Percentiles rank a stretch among this genome's conserved stretches.
Evolutionary conservation across 2,113 vertebrate species (phyloP).

Genomic region (Pholis gunnellus): DNA sequence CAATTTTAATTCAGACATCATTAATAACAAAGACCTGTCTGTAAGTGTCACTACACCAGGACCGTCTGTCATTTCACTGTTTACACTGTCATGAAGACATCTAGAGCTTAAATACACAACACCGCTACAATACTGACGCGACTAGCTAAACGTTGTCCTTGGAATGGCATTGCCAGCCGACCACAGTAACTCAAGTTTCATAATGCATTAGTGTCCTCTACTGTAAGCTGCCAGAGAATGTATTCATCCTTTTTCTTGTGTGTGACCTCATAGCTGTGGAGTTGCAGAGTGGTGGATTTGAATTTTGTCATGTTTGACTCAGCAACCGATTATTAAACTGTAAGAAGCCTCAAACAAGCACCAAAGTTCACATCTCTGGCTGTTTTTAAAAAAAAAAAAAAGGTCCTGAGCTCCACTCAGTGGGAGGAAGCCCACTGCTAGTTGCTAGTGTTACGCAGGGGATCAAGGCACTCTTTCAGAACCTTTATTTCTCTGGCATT

Average conservation of each 20-base stretch:
- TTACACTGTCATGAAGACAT: background rate
- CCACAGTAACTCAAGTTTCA: constrained; percentile 48
- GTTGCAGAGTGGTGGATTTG: constrained; percentile 32
- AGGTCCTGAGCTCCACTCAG: constrained; percentile 43
- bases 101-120: constrained; percentile 4
- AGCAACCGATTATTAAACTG: constrained; percentile 44
- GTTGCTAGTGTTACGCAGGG: constrained; percentile 67
- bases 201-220: constrained; percentile 55
- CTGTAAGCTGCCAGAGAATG: constrained; percentile 14
- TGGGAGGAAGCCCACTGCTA: constrained; percentile 61
- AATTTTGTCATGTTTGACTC: constrained; percentile 49
- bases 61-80: background rate
- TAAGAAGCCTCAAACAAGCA: constrained; percentile 61
- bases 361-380: constrained; percentile 36
- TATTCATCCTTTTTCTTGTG: constrained; percentile 18
- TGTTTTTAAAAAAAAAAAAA: constrained; percentile 38
- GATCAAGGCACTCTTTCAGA: constrained; percentile 75
- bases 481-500: constrained; percentile 79
- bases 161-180: constrained; percentile 22
- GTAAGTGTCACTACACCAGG: background rate
- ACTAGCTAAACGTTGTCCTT: constrained; percentile 37
- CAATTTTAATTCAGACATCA: constrained; percentile 4
- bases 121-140: constrained; percentile 23
- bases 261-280: constrained; percentile 28
- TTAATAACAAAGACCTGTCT: background rate